A percentile compares a stretch with the other conserved stretches of the same genome.
These are phyloP conservation scores for Chrysotoxum bicinctum DNA, from an alignment of 2,888 invertebrate genomes.

Conservation along the genomic window DNA sequence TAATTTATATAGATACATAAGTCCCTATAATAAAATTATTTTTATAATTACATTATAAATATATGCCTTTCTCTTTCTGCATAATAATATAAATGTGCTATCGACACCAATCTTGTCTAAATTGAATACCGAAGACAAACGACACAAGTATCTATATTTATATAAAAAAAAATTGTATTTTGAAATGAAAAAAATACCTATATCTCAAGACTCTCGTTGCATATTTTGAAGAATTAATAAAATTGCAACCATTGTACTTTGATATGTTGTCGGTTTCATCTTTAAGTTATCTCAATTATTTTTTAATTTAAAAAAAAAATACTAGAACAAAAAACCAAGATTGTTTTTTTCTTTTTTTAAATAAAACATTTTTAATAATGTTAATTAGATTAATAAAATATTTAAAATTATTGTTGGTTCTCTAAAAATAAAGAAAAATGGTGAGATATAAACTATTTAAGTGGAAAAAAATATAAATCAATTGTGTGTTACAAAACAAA, in stretches of 20 bases:
- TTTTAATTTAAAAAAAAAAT: not conserved
- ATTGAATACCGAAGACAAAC: constrained; percentile 38
- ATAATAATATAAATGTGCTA: constrained; percentile 19
- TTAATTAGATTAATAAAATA: constrained; percentile 10
- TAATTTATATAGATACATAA: not conserved
- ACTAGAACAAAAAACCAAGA: not conserved
- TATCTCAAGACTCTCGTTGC: not conserved
- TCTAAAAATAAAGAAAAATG: not conserved
- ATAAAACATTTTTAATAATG: not conserved
- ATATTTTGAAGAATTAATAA: constrained; percentile 37
- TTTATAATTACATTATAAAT: constrained; percentile 9
- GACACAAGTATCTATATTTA: constrained; percentile 17
- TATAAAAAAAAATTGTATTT: not conserved
- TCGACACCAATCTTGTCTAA: constrained; percentile 40
- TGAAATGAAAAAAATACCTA: not conserved
- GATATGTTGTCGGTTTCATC: constrained; percentile 41
- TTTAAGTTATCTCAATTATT: not conserved
- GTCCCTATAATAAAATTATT: not conserved
- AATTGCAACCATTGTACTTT: constrained; percentile 34
- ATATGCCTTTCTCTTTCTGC: not conserved
- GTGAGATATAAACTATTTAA: not conserved
- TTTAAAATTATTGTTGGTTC: not conserved
- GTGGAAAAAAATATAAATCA: not conserved
- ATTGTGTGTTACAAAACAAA: not conserved
- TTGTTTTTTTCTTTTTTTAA: not conserved